Evolutionary conservation across 2,113 vertebrate species (phyloP).

Genomic region (Tiliqua scincoides): DNA sequence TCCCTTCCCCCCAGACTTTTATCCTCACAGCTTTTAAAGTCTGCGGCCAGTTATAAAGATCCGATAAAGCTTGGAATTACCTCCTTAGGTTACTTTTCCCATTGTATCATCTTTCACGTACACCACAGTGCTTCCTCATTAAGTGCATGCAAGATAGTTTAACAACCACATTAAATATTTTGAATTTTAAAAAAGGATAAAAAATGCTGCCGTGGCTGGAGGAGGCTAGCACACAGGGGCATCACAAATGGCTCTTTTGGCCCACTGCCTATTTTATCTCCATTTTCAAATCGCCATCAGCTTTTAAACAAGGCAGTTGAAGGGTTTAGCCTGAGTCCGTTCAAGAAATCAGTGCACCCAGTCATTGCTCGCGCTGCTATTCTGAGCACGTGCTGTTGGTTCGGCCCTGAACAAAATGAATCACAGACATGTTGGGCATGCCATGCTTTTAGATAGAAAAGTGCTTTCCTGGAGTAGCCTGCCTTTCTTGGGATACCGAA

Average conservation of each 20-base stretch:
- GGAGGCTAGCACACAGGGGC: conserved; percentile 15
- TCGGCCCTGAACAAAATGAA: not conserved
- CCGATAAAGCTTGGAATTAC: conserved; percentile 54
- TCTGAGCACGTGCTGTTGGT: not conserved
- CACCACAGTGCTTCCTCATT: conserved; percentile 15
- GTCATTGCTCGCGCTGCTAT: not conserved
- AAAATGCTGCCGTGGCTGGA: conserved; percentile 12
- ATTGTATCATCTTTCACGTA: conserved; percentile 34
- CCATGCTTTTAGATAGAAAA: not conserved
- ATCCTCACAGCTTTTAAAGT: conserved; percentile 34
- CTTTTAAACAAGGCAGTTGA: not conserved
- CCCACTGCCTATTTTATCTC: not conserved
- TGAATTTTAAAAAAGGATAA: conserved; percentile 36
- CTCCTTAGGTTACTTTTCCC: conserved; percentile 47
- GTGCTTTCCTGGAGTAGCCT: not conserved
- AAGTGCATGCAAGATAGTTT: conserved; percentile 20
- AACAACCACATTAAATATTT: conserved; percentile 45
- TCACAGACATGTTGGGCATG: not conserved
- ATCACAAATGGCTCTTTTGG: conserved; percentile 37
- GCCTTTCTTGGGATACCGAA: not conserved
- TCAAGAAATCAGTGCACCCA: not conserved
- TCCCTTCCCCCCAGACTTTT: conserved; percentile 10
- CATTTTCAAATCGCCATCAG: conserved; percentile 31
- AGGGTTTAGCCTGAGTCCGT: not conserved
- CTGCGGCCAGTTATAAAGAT: not conserved